phyloP scores from a whole-genome alignment of 2,797 vertebrate genomes.

The Sebastes miniatus region DNA sequence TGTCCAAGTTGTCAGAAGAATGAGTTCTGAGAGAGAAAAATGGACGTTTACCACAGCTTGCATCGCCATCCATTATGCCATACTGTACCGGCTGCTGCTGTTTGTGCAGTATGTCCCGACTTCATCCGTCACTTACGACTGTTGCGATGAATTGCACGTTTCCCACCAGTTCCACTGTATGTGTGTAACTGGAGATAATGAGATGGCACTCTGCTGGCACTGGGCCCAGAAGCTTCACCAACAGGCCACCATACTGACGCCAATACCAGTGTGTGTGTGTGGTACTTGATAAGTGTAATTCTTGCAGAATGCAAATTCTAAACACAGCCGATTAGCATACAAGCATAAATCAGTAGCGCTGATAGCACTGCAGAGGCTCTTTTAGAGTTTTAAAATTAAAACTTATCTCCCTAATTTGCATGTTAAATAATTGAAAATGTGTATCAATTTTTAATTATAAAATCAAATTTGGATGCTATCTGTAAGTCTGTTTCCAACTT shows the following conservation, averaged over 20 bases:
- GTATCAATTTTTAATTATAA: conserved; percentile 38
- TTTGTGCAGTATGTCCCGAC: neutral
- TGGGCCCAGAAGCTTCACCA: conserved; percentile 5
- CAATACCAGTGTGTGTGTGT: neutral
- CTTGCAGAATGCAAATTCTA: conserved; percentile 41
- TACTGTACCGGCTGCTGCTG: neutral
- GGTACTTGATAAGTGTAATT: neutral
- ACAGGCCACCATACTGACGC: neutral
- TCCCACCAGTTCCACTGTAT: conserved; percentile 5
- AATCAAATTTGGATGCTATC: conserved; percentile 34
- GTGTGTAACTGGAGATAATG: conserved; percentile 35
- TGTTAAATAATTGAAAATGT: conserved; percentile 38
- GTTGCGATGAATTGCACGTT: conserved; percentile 8
- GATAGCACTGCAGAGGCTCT: conserved; percentile 14
- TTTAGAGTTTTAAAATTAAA: conserved; percentile 14
- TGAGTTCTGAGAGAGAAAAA: conserved; percentile 16
- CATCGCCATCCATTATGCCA: neutral
- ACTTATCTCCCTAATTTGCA: conserved; percentile 48
- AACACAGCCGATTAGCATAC: conserved; percentile 42
- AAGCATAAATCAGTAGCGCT: conserved; percentile 15
- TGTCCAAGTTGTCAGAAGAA: conserved; percentile 5
- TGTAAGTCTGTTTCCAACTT: neutral
- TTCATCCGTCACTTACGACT: conserved; percentile 18
- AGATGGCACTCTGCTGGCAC: conserved; percentile 3
- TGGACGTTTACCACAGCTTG: neutral